Percentiles rank a stretch among this genome's conserved stretches.
These are phyloP conservation scores for Dromius quadrimaculatus DNA, from an alignment of 2,888 invertebrate species.

Conservation along the genomic window DNA sequence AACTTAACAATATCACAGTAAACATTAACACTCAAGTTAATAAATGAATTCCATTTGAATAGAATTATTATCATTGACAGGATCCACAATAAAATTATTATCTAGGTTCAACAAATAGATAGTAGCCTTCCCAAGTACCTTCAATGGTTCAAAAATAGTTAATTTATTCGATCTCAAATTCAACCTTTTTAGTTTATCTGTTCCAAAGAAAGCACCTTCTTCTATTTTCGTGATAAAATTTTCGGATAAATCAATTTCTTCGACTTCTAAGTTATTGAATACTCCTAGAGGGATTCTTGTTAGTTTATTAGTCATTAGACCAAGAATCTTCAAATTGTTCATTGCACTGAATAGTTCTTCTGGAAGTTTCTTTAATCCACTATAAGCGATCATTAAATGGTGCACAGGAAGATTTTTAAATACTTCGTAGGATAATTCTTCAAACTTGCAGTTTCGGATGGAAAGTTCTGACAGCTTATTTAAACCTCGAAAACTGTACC, in stretches of 20 bases:
- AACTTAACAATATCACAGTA: too few relatives aligned
- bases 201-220: conserved; percentile 13
- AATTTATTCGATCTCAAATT: conserved; percentile 18
- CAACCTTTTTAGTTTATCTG: neutral
- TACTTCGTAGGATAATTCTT: conserved; percentile 1
- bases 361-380: neutral
- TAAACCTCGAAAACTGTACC: neutral
- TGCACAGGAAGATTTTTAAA: neutral
- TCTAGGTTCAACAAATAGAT: conserved; percentile 15
- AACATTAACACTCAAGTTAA: too few relatives aligned
- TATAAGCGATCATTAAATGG: conserved; percentile 7
- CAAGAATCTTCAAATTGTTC: conserved; percentile 2
- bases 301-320: conserved; percentile 14
- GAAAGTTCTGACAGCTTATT: neutral
- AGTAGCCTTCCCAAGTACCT: neutral
- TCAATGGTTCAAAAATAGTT: conserved; percentile 1
- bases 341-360: neutral
- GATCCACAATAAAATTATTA: conserved; percentile 17
- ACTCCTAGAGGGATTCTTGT: conserved; percentile 15
- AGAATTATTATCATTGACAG: too few relatives aligned
- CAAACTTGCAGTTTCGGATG: conserved; percentile 7
- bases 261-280: conserved; percentile 10
- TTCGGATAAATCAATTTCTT: conserved; percentile 19
- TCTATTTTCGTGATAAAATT: conserved; percentile 31
- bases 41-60: too few relatives aligned